A percentile compares a stretch with the other conserved stretches of the same genome.
These are phyloP conservation scores for Euura lappo DNA, from an alignment of 1,140 invertebrate species.

Conservation along the genomic window DNA sequence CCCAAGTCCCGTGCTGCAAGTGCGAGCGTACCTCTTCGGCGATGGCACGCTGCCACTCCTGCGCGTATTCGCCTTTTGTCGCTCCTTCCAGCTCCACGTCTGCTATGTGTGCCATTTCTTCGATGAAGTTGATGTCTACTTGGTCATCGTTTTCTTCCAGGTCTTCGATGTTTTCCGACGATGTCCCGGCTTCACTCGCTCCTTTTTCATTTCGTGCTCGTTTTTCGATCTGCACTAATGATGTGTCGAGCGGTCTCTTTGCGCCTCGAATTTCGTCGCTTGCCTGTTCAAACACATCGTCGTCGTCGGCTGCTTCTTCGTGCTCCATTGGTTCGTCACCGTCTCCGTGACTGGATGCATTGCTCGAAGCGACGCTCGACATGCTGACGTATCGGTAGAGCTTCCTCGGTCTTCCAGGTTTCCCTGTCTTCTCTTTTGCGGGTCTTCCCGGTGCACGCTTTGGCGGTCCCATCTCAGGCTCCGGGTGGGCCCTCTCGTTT, in stretches of 20 bases:
- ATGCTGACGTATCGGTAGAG: neutral
- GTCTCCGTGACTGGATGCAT: neutral
- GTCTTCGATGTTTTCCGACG: neutral
- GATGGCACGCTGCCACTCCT: constrained; percentile 45
- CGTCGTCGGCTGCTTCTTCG: neutral
- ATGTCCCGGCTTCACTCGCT: no score
- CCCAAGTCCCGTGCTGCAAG: constrained; percentile 38
- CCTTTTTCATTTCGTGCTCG: no score
- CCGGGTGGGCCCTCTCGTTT: neutral
- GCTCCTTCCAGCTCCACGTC: constrained; percentile 24
- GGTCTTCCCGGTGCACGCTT: neutral
- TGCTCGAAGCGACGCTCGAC: neutral
- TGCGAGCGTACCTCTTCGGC: constrained; percentile 35
- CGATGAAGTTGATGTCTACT: neutral
- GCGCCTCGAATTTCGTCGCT: neutral
- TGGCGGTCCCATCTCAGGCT: neutral
- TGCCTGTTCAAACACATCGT: neutral
- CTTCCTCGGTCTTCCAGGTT: neutral
- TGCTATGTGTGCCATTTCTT: neutral
- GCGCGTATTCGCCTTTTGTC: constrained; percentile 10
- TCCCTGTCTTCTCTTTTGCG: neutral
- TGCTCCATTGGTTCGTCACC: neutral
- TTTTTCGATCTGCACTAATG: neutral
- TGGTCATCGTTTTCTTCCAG: neutral
- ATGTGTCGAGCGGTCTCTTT: neutral